Evolutionary conservation across 2,797 vertebrate genomes (phyloP).

Genomic region (Lerista edwardsae): DNA sequence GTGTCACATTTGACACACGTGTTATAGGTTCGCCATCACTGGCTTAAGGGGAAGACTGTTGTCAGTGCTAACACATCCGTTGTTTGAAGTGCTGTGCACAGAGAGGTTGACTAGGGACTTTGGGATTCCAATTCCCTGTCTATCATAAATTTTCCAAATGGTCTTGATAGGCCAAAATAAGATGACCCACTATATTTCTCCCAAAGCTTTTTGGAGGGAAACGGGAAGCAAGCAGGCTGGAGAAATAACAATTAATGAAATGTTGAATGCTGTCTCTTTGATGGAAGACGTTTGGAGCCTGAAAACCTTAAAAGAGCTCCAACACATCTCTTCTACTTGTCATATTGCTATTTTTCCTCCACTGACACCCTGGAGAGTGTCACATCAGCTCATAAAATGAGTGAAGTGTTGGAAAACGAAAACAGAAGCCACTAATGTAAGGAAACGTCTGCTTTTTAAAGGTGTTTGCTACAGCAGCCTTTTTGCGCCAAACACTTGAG

Average conservation of each 20-base stretch:
- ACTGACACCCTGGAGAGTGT: conserved; percentile 68
- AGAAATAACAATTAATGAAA: conserved; percentile 51
- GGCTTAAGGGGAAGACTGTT: not conserved
- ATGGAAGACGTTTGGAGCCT: conserved; percentile 59
- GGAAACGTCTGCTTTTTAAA: conserved; percentile 69
- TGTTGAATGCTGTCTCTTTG: conserved; percentile 59
- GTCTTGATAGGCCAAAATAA: not conserved
- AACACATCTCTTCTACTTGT: conserved; percentile 70
- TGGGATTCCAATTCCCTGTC: not conserved
- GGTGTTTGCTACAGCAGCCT: conserved; percentile 6
- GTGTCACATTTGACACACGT: too few relatives aligned
- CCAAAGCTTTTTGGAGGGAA: not conserved
- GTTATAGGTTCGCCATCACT: too few relatives aligned
- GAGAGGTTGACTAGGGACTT: too few relatives aligned
- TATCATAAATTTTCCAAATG: not conserved
- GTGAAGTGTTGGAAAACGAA: conserved; percentile 70
- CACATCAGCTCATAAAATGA: conserved; percentile 64
- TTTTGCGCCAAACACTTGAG: conserved; percentile 22
- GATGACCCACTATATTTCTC: not conserved
- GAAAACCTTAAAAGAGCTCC: conserved; percentile 67
- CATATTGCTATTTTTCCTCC: conserved; percentile 68
- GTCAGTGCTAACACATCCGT: not conserved
- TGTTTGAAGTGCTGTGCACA: too few relatives aligned
- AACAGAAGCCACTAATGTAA: conserved; percentile 67
- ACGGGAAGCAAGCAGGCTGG: not conserved